Evolutionary conservation across 2,888 invertebrate species (phyloP), one percentile per base, ranked within the genome.

Genomic region (Asteroscopus sphinx): DNA sequence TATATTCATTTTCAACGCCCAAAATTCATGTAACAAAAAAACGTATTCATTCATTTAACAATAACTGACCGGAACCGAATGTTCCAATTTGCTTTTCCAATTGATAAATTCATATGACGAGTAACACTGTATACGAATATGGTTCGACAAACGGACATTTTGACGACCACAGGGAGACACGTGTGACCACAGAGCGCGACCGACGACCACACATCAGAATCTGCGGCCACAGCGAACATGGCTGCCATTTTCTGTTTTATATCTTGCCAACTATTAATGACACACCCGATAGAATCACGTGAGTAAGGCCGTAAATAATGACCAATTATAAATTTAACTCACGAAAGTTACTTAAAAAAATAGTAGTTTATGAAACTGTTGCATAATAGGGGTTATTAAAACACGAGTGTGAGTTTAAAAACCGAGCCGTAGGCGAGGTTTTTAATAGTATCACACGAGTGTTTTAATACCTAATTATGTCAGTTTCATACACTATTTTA

Each of bases 51-150:
- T 60, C 42, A 54, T 59, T 59, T 49, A 65, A 54, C 41, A 67
- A 72, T 68, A 54, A 72, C 63, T 55, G 57, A 49, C 46, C 53
- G 61, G 52, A 59, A 62, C 28, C 30, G 45, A 58, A 56, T 49
- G 42, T 28, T 37, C 52, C 64, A 61, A 68, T 65, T 73, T 56
- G 39, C 40, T 69, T 63, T 52, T 54, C 35, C 25, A 47, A 55
- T 46, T 47, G 21, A 35, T 46, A 13, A n/a, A 57, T 61, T 49
- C 7, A 12, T 56, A 30, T 58, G 55, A 47, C 28, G 26, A 26
- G 35, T 44, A 9, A 35, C 25, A 17, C 13, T 45, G 33, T 59
- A 17, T 32, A 13, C 26, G 21, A 54, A 40, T 65, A 49, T 52
- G 46, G 61, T 28, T 16, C 25, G 21, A 62, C 64, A 57, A 59